Conservation (phyloP, 2,113 vertebrate genomes). For the Rhea americana region DNA sequence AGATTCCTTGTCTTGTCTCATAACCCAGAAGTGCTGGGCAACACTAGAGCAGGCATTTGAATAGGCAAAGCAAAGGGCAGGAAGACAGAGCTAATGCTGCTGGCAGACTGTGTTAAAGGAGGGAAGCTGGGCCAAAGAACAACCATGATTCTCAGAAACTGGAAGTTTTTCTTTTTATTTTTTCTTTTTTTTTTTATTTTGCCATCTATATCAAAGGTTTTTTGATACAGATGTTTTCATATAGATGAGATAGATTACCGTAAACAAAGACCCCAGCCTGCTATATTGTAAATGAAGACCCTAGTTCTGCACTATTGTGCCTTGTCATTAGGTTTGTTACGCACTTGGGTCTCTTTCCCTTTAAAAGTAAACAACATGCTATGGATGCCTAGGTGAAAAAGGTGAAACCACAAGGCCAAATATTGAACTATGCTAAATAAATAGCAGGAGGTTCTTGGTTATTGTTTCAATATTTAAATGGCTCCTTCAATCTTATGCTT, state of each 20-base stretch:
- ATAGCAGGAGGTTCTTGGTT: too few relatives aligned
- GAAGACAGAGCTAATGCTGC: background rate
- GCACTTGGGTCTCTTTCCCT: background rate
- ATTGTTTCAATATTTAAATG: too few relatives aligned
- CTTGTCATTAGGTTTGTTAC: background rate
- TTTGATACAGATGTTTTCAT: background rate
- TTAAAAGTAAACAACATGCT: too few relatives aligned
- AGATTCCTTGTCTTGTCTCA: background rate
- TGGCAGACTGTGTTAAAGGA: background rate
- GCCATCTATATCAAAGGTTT: background rate
- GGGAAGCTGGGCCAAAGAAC: background rate
- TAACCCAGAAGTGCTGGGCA: background rate
- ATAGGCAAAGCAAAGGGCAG: background rate
- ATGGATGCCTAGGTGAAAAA: background rate
- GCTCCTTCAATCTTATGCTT: background rate
- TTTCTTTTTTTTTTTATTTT: background rate
- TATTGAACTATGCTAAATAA: too few relatives aligned
- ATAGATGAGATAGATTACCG: background rate
- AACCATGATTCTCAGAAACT: background rate
- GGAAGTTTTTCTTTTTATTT: background rate
- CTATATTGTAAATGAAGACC: background rate
- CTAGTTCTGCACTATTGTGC: background rate
- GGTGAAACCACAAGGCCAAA: background rate
- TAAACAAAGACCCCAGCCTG: too few relatives aligned
- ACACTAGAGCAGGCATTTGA: background rate